A percentile compares a stretch with the other conserved stretches of the same genome.
Evolutionary conservation across 2,797 vertebrate genomes (phyloP).

Genomic region (Loriculus beryllinus): DNA sequence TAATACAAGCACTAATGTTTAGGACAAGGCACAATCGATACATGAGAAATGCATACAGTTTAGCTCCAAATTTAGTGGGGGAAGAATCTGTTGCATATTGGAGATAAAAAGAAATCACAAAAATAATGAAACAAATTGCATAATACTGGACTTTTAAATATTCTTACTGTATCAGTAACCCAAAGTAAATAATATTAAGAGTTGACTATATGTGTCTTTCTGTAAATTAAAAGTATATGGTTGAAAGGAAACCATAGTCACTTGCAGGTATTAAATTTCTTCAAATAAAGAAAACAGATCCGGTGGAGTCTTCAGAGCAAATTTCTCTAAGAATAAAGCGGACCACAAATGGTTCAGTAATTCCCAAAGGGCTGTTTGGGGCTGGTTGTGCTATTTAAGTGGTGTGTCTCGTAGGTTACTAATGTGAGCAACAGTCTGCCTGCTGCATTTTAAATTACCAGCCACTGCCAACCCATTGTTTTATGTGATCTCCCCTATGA

Average conservation of each 20-base stretch:
- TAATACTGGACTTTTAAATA: not conserved
- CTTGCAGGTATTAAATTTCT: not conserved
- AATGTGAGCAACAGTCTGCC: not conserved
- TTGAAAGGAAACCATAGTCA: not conserved
- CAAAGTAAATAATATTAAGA: not conserved
- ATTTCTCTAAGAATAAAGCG: not conserved
- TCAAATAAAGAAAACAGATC: conserved; percentile 7
- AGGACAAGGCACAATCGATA: not conserved
- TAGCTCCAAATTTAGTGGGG: not conserved
- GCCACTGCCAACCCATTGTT: conserved; percentile 16
- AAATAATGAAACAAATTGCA: not conserved
- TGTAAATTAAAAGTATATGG: not conserved
- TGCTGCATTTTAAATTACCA: conserved; percentile 50
- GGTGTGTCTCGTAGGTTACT: not conserved
- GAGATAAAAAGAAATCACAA: not conserved
- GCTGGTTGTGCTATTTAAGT: conserved; percentile 6
- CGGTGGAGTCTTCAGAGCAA: not conserved
- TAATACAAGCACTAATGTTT: not conserved
- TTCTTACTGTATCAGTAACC: not conserved
- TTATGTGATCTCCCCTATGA: not conserved
- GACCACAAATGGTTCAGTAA: not conserved
- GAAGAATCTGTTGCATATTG: not conserved
- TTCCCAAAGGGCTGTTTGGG: conserved; percentile 2
- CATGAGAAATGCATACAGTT: not conserved
- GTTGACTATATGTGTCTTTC: not conserved